Base-by-base conservation (phyloP, 2,888 invertebrate species). In the Drosophila siamana region DNA sequence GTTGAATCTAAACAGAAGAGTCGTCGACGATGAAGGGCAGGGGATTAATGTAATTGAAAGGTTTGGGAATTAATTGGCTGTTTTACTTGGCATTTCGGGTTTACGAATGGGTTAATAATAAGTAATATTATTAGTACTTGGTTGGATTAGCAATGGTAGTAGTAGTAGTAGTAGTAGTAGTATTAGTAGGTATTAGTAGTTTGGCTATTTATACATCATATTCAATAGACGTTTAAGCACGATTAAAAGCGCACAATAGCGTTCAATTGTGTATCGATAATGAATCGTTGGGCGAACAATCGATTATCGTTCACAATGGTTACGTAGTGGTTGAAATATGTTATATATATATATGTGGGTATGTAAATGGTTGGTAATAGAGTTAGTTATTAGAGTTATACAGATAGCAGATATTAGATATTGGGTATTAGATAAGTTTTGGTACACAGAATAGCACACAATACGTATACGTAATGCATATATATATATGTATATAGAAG, bases 241-340 rank as follows among this genome's bases (percentile, higher is more conserved):
- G 70, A 82, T 74, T 64, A 83, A 63, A 83, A 83, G 88, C 88
- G 86, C 88, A 73, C 64, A 75, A 9, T 85, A 87, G 85, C 87
- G 71, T 61, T 73, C 55, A 48, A 54, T 65, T 64, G 74, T 46
- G 51, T 30, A 40, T 51, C 51, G 46, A 24, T 51, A 51, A 65
- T 60, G 47, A 48, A 47, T 16, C 33, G 48, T 15, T 13, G 7
- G 15, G 47, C 40, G 43, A 48, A 33, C 43, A 22, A 48, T 47
- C 36, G 24, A 57, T 50, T 8, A 26, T 55, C 50, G 41, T 7
- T 56, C 47, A 50, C 19, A 38, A 74, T 44, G 47, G 30, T 38
- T 66, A 46, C 40, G 40, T 55, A 41, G 57, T 52, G 7, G 26
- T 26, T 6, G 0, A 6, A 26, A 26, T 26, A 26, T 26, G 26